Evolutionary conservation across 2,888 invertebrate genomes (phyloP).

Genomic region (Platycheirus rosarum): DNA sequence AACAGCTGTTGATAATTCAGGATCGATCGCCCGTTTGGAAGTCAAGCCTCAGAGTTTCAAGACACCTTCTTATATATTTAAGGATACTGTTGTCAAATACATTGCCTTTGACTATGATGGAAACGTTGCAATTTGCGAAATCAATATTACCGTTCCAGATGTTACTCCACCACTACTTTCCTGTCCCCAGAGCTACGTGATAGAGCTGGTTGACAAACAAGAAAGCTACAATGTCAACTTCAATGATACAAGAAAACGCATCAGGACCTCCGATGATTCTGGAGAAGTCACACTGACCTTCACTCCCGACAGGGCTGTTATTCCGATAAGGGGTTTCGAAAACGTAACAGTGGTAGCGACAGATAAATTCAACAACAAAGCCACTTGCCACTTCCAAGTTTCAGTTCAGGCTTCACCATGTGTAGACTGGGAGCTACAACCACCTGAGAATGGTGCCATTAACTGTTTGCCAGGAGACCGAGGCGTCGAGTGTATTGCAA

Average conservation of each 20-base stretch:
- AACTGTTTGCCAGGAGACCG: slow-evolving; percentile 92
- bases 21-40: slow-evolving; percentile 95
- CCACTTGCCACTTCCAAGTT: slow-evolving; percentile 95
- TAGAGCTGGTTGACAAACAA: slow-evolving; percentile 94
- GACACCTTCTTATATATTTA: slow-evolving; percentile 93
- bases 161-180: slow-evolving; percentile 94
- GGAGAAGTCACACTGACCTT: slow-evolving; percentile 93
- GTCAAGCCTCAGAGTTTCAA: slow-evolving; percentile 95
- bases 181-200: slow-evolving; percentile 96
- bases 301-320: slow-evolving; percentile 91
- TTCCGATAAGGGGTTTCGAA: slow-evolving; percentile 93
- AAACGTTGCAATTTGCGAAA: slow-evolving; percentile 98
- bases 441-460: slow-evolving; percentile 93
- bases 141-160: slow-evolving; percentile 97
- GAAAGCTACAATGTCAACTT: slow-evolving; percentile 95
- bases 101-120: slow-evolving; percentile 98
- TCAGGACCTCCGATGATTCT: slow-evolving; percentile 93
- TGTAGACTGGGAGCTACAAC: slow-evolving; percentile 95
- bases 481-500: slow-evolving; percentile 93
- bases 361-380: slow-evolving; percentile 93
- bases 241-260: slow-evolving; percentile 92
- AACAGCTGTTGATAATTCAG: slow-evolving; percentile 96
- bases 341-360: slow-evolving; percentile 95
- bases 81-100: slow-evolving; percentile 96
- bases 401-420: slow-evolving; percentile 97